These are phyloP conservation scores for Eugnorisma glareosa DNA, from an alignment of 2,888 invertebrate species.

Conservation along the genomic window DNA sequence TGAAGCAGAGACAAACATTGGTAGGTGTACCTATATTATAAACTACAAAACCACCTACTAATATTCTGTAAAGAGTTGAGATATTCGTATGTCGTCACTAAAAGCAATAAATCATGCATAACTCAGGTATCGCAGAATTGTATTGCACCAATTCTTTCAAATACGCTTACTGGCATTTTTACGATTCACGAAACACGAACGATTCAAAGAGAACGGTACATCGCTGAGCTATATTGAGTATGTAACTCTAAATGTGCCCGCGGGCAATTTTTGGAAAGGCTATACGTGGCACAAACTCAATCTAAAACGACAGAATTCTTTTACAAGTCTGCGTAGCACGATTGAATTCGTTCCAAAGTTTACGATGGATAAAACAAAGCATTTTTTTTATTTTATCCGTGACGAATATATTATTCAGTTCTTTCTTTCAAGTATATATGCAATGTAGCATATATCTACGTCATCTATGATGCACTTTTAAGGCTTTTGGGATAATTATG, in stretches of 20 bases:
- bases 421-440: neutral
- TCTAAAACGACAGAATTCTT: slow-evolving; percentile 38
- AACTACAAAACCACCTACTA: too few species aligned
- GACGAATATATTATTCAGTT: neutral
- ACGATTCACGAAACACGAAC: slow-evolving; percentile 49
- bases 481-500: neutral
- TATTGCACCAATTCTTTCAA: slow-evolving; percentile 34
- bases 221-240: slow-evolving; percentile 39
- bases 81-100: neutral
- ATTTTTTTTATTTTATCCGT: neutral
- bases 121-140: slow-evolving; percentile 22
- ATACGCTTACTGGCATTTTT: slow-evolving; percentile 37
- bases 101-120: slow-evolving; percentile 10
- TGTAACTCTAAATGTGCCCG: slow-evolving; percentile 53
- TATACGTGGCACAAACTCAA: slow-evolving; percentile 23
- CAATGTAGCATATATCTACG: neutral
- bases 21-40: too few species aligned
- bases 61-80: too few species aligned
- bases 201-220: slow-evolving; percentile 46
- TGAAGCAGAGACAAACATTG: too few species aligned
- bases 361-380: neutral
- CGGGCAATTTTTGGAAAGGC: slow-evolving; percentile 43
- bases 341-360: neutral
- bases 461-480: neutral
- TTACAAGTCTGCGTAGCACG: neutral